These are phyloP conservation scores for Scaptomyza montana DNA, from an alignment of 1,140 invertebrate species.

Conservation along the genomic window DNA sequence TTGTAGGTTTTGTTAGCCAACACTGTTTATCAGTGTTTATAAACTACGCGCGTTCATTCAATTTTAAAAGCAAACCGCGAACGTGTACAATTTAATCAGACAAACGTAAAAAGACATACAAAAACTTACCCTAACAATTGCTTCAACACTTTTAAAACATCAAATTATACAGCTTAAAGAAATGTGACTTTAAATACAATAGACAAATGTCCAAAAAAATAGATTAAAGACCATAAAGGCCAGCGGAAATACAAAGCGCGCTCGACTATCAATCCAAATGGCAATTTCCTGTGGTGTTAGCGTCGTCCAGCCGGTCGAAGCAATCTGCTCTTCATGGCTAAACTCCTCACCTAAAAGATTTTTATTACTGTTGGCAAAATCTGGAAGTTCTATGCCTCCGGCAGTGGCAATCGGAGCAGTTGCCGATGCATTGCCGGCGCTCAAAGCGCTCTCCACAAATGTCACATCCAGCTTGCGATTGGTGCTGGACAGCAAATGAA, in stretches of 20 bases:
- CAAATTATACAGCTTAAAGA: background rate
- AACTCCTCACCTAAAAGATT: constrained; percentile 37
- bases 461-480: constrained; percentile 53
- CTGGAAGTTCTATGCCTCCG: constrained; percentile 5
- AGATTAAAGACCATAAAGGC: constrained; percentile 92
- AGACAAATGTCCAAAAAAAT: constrained; percentile 93
- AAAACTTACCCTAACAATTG: constrained; percentile 4
- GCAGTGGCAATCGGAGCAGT: constrained; percentile 5
- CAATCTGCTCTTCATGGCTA: constrained; percentile 46
- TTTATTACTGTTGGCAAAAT: constrained; percentile 30
- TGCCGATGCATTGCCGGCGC: background rate
- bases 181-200: constrained; percentile 59
- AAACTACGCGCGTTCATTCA: constrained; percentile 30
- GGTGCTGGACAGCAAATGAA: constrained; percentile 28
- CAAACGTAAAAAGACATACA: constrained; percentile 14
- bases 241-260: constrained; percentile 90
- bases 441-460: constrained; percentile 63
- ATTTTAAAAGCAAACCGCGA: background rate
- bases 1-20: constrained; percentile 10
- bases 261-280: constrained; percentile 91
- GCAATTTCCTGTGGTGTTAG: constrained; percentile 94
- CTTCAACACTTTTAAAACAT: constrained; percentile 12
- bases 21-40: constrained; percentile 38
- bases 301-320: constrained; percentile 87
- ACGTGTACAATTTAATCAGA: constrained; percentile 11